Evolutionary conservation across 2,888 invertebrate species (phyloP).

Genomic region (Idaea straminata): DNA sequence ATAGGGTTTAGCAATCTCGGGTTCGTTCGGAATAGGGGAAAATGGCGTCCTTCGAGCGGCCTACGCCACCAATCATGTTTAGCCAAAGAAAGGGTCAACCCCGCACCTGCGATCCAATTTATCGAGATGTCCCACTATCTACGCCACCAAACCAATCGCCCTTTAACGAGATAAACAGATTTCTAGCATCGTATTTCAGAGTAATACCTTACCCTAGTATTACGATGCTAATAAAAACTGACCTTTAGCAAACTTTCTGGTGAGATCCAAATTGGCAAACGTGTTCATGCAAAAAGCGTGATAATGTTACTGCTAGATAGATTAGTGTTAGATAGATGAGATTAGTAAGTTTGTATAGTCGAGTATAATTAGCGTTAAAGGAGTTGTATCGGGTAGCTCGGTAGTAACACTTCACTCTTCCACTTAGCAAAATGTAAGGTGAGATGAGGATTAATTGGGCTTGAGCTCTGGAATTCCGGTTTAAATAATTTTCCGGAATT

Average conservation of each 20-base stretch:
- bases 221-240: background rate
- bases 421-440: too few species aligned
- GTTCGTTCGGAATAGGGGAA: slow-evolving; percentile 6
- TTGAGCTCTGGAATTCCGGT: too few species aligned
- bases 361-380: too few species aligned
- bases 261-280: background rate
- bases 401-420: too few species aligned
- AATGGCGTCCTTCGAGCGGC: slow-evolving; percentile 13
- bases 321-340: too few species aligned
- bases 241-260: background rate
- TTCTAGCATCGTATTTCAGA: background rate
- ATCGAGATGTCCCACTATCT: slow-evolving; percentile 33
- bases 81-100: slow-evolving; percentile 36
- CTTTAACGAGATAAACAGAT: background rate
- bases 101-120: slow-evolving; percentile 40
- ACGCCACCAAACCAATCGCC: slow-evolving; percentile 9
- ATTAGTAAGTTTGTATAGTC: too few species aligned
- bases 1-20: slow-evolving; percentile 7
- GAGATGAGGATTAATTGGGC: too few species aligned
- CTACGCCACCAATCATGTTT: slow-evolving; percentile 35
- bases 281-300: background rate
- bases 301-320: background rate
- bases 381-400: too few species aligned
- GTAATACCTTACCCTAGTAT: background rate
- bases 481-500: too few species aligned